Evolutionary conservation across 2,888 invertebrate genomes (phyloP).

Genomic region (Drosophila helvetica): DNA sequence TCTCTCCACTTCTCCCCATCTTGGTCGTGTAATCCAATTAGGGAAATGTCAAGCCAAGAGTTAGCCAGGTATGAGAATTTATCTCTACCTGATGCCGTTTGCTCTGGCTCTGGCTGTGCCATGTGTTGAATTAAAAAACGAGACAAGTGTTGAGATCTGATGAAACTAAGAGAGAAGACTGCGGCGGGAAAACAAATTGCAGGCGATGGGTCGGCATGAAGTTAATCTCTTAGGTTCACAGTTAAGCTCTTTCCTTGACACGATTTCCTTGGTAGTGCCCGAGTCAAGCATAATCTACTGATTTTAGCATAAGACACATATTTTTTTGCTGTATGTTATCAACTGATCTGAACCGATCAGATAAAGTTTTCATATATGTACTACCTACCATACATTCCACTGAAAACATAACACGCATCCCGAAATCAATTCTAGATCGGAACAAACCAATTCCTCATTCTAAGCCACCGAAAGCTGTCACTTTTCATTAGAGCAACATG

Average conservation of each 20-base stretch:
- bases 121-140: slow-evolving; percentile 52
- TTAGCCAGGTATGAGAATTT: slow-evolving; percentile 50
- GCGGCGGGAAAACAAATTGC: slow-evolving; percentile 18
- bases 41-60: slow-evolving; percentile 64
- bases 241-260: slow-evolving; percentile 3
- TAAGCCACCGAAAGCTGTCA: slow-evolving; percentile 69
- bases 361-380: neutral
- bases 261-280: neutral
- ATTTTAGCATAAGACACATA: no score
- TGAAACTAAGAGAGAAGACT: slow-evolving; percentile 19
- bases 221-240: slow-evolving; percentile 9
- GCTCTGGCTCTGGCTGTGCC: slow-evolving; percentile 42
- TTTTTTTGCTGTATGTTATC: no score
- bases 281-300: neutral
- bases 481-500: slow-evolving; percentile 74
- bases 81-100: slow-evolving; percentile 8
- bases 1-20: slow-evolving; percentile 2
- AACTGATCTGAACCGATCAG: neutral
- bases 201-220: slow-evolving; percentile 6
- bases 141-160: slow-evolving; percentile 54
- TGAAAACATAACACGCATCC: slow-evolving; percentile 13
- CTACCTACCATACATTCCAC: slow-evolving; percentile 1
- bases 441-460: slow-evolving; percentile 41
- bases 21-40: slow-evolving; percentile 69
- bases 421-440: slow-evolving; percentile 43